Evolutionary conservation across 2,888 invertebrate species (phyloP), one percentile per base, ranked within the genome.

Genomic region (Chaitophorus viminalis): DNA sequence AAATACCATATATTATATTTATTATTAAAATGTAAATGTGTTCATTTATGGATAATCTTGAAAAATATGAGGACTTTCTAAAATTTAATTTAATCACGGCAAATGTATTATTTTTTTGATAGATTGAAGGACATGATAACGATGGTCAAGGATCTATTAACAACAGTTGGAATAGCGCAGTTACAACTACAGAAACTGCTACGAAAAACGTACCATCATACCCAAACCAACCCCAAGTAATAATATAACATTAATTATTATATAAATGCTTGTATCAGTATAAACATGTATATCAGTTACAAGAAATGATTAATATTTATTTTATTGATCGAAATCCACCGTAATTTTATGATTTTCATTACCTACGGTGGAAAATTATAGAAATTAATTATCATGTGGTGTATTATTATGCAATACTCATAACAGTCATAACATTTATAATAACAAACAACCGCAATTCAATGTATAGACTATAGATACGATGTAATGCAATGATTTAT

Each of bases 41-140:
- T 46, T 46, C 11, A 46, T 46, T 46, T 46, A 11, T 14, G 46
- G 14, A 46, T 46, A 46, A 46, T 46, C 14, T 46, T 46, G 46
- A 46, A 46, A 46, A 46, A 46, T 36, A 36, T 46, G 46, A 39
- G 39, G 11, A 39, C 39, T 11, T 39, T 39, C 39, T 8, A 11
- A 39, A 5, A 39, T 39, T 9, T 9, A 9, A 39, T 39, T 8
- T 11, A 14, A 46, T 46, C 3, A 60, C 60, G 60, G 25, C 60
- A 21, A 60, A 60, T 60, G 60, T 60, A 14, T 46, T n/a, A n/a
- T n/a, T n/a, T 14, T 31, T 29, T 60, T 6, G 31, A 60, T 31
- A 83, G 83, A 65, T 75, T 65, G 65, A 65, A 1, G 60, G 11
- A 60, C 36, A 52, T n/a, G 76, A 74, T 60, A 29, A 83, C 39